Percentiles rank a stretch among this genome's conserved stretches.
Conservation (phyloP, 2,797 vertebrate genomes). For the Sus cebifrons region DNA sequence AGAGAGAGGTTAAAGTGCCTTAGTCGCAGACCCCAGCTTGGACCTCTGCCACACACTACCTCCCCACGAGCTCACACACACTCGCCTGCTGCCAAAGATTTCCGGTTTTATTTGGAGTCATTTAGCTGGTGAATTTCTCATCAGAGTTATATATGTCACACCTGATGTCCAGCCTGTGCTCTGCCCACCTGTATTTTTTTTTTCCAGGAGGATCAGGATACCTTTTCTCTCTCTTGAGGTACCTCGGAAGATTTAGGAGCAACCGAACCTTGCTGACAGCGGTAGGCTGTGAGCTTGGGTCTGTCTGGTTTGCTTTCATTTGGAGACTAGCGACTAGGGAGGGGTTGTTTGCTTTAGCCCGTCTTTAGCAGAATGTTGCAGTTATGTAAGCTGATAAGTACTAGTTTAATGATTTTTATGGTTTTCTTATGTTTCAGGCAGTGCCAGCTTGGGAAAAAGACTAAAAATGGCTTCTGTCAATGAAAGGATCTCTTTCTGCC, state of each 20-base stretch:
- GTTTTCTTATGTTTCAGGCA: not conserved
- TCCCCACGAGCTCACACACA: not conserved
- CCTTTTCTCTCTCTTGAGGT: not conserved
- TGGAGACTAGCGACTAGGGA: not conserved
- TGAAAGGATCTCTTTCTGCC: not conserved
- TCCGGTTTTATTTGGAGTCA: not conserved
- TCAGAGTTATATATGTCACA: not conserved
- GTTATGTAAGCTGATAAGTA: not conserved
- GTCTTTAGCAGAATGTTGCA: not conserved
- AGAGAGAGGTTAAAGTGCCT: not conserved
- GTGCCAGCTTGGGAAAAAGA: not conserved
- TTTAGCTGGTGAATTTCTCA: not conserved
- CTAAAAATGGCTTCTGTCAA: not conserved
- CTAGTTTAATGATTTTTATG: not conserved
- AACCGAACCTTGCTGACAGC: not conserved
- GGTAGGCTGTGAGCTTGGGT: not conserved
- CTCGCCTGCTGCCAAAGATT: not conserved
- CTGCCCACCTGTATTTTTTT: not conserved
- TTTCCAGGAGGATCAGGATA: not conserved
- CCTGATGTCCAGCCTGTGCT: not conserved
- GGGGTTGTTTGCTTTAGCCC: not conserved
- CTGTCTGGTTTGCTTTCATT: not conserved
- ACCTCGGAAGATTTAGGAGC: not conserved
- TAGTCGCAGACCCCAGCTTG: fast-evolving
- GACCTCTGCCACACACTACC: fast-evolving